Evolutionary conservation across 37 sponge, comb jelly and placozoan genomes (phyloP).

Genomic region (Aphrocallistes beatrix): DNA sequence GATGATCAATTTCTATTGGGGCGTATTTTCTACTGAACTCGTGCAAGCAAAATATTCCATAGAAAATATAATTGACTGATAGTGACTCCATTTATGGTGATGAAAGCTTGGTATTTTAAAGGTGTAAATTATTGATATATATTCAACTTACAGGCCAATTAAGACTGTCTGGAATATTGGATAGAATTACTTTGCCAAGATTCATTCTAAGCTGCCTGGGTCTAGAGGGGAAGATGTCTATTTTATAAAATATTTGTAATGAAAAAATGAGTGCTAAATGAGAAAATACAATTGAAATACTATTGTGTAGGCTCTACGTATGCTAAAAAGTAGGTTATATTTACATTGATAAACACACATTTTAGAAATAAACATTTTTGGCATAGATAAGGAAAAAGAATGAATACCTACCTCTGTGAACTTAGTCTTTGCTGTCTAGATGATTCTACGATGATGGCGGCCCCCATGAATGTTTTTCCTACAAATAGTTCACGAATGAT

Average conservation of each 20-base stretch:
- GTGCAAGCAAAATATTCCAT: too few relatives aligned
- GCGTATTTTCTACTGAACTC: too few relatives aligned
- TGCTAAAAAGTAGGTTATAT: neutral
- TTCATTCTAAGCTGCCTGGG: neutral
- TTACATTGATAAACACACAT: neutral
- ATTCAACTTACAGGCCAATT: neutral
- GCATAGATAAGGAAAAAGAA: neutral
- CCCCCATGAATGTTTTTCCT: neutral
- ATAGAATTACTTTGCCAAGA: neutral
- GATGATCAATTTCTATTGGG: too few relatives aligned
- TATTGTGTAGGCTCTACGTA: neutral
- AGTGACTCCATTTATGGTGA: too few relatives aligned
- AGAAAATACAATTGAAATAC: neutral
- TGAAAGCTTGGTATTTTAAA: too few relatives aligned
- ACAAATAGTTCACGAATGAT: too few relatives aligned
- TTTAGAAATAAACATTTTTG: neutral
- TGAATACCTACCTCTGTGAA: neutral
- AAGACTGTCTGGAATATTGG: conserved; percentile 2
- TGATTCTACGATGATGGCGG: neutral
- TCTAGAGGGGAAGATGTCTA: neutral
- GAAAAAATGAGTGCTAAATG: neutral
- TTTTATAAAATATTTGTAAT: neutral
- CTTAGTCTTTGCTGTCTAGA: conserved; percentile 11
- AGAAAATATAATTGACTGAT: too few relatives aligned
- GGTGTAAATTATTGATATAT: too few relatives aligned